Evolutionary conservation across 2,888 invertebrate genomes (phyloP), one percentile per base, ranked within the genome.

Genomic region (Orthosia gothica): DNA sequence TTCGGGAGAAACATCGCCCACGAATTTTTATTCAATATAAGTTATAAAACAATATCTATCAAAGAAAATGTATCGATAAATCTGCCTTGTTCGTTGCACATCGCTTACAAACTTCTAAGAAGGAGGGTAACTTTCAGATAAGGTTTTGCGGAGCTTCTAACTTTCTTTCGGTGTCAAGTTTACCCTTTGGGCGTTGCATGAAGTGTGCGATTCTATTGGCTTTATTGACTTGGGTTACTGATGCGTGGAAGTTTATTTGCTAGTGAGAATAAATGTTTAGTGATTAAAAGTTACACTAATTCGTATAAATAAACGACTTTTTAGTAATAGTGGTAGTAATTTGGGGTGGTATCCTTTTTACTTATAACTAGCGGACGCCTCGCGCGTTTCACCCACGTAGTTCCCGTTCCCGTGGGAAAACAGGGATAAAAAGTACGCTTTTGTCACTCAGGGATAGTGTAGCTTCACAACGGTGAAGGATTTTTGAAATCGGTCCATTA

Each of bases 11-110:
- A 71, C 57, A 55, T 45, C 5, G 18, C 26, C 20, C 32, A 59
- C 18, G 11, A 49, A 63, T 68, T 70, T 70, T 61, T 74, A 64
- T 76, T 76, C 47, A 5, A 50, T 59, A 68, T 16, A 69, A 80
- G 52, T 79, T 72, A 49, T 49, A 65, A 74, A 82, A 80, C 76
- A 80, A 80, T 81, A 74, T 76, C 70, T 72, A 70, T 76, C 58
- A 70, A 71, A 70, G 47, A 61, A 80, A 77, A 76, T 74, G 81
- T 80, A 83, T 80, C 58, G 80, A 74, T 74, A 76, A 76, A 76
- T 74, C 64, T 50, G 32, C 40, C 59, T 59, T 65, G 67, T 66
- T 79, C 69, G 62, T 76, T 74, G 73, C 70, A 73, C 55, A 59
- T 58, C 80, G 47, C 58, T 74, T 62, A 62, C 68, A 64, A 83